Evolutionary conservation across 2,113 vertebrate genomes (phyloP), one percentile per base, ranked within the genome.

Genomic region (Peucedramus taeniatus): DNA sequence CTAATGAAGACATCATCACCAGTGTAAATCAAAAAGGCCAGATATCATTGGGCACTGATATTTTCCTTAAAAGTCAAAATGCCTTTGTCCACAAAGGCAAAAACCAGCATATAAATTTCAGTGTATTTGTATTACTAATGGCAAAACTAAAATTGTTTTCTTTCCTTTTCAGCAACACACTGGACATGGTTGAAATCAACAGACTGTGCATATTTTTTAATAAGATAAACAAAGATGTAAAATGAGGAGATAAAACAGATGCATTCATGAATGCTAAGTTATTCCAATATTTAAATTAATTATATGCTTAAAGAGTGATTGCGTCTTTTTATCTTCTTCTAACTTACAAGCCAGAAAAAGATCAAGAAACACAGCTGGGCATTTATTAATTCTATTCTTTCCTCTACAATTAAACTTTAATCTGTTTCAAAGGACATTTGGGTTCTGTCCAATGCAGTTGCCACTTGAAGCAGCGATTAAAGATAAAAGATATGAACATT

Each of bases 211-310:
- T 17, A 61, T 87, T 95, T 96, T 93, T 71, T 76, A 64, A 50
- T 76, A 86, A 90, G 42, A 93, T 86, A 94, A 90, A 94, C 28
- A 86, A 87, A 79, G 57, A 87, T 79, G 59, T 35, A 88, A 96
- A 96, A 95, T 71, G 18, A 88, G 30, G 35, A 82, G 60, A 93
- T 92, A 94, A 96, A 94, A 84, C 26, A 71, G 63, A 83, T 72
- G 17, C 22, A 86, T 85, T 94, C 39, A 61, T 83, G 76, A 96
- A 96, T 93, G 59, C 9, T 95, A 96, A 95, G 33, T 93, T 95
- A 94, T 94, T 96, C 77, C 71, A 86, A 94, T 94, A 87, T 95
- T 97, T 96, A 95, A 97, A 95, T 95, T 96, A 93, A 97, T 95
- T 96, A 94, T 89, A 94, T 44, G 69, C 56, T 89, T 93, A 96